Evolutionary conservation across 2,797 vertebrate species (phyloP).

Genomic region (Bovichtus variegatus): DNA sequence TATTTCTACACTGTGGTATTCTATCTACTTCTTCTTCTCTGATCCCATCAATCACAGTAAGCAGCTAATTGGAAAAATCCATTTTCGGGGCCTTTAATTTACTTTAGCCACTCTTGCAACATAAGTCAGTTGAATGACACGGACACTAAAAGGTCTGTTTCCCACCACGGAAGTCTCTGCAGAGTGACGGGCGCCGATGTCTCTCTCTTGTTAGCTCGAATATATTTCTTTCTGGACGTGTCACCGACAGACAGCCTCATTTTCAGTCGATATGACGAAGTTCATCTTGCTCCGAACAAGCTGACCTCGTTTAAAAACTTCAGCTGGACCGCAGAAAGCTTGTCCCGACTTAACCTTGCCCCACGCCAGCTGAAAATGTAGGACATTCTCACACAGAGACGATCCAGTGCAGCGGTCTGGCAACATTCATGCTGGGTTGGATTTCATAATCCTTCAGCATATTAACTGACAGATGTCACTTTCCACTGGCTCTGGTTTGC

Average conservation of each 20-base stretch:
- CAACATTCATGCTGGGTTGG: conserved; percentile 19
- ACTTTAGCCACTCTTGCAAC: background rate
- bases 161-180: background rate
- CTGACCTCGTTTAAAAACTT: conserved; percentile 5
- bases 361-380: conserved; percentile 4
- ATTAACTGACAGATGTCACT: conserved; percentile 67
- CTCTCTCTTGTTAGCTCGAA: conserved; percentile 14
- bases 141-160: conserved; percentile 6
- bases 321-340: conserved; percentile 11
- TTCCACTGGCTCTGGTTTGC: conserved; percentile 21
- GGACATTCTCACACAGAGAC: conserved; percentile 1
- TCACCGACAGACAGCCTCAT: conserved; percentile 1
- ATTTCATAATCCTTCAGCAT: conserved; percentile 50
- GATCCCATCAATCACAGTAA: background rate
- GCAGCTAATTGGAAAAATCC: background rate
- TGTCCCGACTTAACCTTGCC: background rate
- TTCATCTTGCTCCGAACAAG: conserved; percentile 11
- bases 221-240: background rate
- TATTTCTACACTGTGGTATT: too few species aligned
- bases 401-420: background rate
- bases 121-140: background rate
- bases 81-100: background rate
- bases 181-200: conserved; percentile 16
- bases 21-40: too few species aligned
- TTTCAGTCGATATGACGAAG: conserved; percentile 5